Percentiles rank a stretch among this genome's conserved stretches.
These are phyloP conservation scores for Alligator sinensis DNA, from an alignment of 2,113 vertebrate genomes.

Conservation along the genomic window DNA sequence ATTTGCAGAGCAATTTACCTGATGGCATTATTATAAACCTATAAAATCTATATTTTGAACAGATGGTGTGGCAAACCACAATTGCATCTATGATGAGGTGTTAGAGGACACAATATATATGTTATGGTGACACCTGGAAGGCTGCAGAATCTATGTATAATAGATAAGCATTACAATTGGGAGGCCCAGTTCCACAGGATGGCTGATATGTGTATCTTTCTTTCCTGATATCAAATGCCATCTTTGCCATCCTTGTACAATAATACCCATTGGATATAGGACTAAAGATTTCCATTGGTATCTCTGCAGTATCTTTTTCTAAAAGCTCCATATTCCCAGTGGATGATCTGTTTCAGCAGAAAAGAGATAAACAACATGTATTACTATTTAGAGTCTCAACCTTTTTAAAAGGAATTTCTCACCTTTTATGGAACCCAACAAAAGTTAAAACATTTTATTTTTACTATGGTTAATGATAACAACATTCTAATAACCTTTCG, in stretches of 20 bases:
- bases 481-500: not conserved
- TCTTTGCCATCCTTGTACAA: slow-evolving; percentile 38
- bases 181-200: slow-evolving; percentile 23
- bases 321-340: slow-evolving; percentile 41
- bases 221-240: slow-evolving; percentile 47
- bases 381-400: slow-evolving; percentile 3
- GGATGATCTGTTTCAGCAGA: slow-evolving; percentile 31
- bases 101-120: slow-evolving; percentile 64
- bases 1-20: slow-evolving; percentile 70
- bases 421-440: not conserved
- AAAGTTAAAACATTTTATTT: slow-evolving; percentile 10
- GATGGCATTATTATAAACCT: slow-evolving; percentile 73
- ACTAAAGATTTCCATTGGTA: slow-evolving; percentile 32
- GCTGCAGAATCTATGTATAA: slow-evolving; percentile 63
- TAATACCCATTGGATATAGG: not conserved
- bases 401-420: not conserved
- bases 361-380: slow-evolving; percentile 49
- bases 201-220: not conserved
- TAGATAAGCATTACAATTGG: slow-evolving; percentile 27
- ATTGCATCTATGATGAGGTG: slow-evolving; percentile 55
- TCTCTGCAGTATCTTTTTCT: slow-evolving; percentile 19
- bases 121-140: slow-evolving; percentile 69
- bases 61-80: slow-evolving; percentile 71
- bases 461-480: not conserved
- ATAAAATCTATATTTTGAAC: slow-evolving; percentile 77